Evolutionary conservation across 2,113 vertebrate species (phyloP).

Genomic region (Pelusios castaneus): DNA sequence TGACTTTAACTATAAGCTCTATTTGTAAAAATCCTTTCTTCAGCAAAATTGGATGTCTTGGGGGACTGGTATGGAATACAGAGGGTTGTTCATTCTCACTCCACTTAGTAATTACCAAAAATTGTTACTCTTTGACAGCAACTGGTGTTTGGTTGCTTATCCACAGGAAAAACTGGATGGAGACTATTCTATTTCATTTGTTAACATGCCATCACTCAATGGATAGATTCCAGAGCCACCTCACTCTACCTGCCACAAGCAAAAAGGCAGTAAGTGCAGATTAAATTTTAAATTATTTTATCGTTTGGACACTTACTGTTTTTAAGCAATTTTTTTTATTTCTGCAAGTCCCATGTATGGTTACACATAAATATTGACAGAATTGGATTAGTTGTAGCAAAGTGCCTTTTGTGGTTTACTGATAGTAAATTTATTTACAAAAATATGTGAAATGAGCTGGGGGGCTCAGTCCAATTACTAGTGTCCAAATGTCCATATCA

Average conservation of each 20-base stretch:
- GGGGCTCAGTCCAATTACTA: not conserved
- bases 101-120: conserved; percentile 56
- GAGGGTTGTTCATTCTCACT: not conserved
- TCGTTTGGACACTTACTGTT: not conserved
- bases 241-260: not conserved
- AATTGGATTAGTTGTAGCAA: not conserved
- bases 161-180: accelerated
- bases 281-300: conserved; percentile 1
- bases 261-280: not conserved
- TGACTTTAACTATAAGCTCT: conserved; percentile 64
- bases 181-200: not conserved
- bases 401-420: not conserved
- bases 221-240: not conserved
- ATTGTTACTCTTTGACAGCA: conserved; percentile 47
- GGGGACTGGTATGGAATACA: conserved; percentile 31
- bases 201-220: conserved; percentile 2
- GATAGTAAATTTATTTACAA: not conserved
- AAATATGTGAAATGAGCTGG: not conserved
- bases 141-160: conserved; percentile 1
- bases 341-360: not conserved
- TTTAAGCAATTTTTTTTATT: not conserved
- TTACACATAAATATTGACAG: not conserved
- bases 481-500: accelerated
- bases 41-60: conserved; percentile 45
- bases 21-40: conserved; percentile 57